Evolutionary conservation across 2,113 vertebrate species (phyloP).

Genomic region (Symphodus melops): DNA sequence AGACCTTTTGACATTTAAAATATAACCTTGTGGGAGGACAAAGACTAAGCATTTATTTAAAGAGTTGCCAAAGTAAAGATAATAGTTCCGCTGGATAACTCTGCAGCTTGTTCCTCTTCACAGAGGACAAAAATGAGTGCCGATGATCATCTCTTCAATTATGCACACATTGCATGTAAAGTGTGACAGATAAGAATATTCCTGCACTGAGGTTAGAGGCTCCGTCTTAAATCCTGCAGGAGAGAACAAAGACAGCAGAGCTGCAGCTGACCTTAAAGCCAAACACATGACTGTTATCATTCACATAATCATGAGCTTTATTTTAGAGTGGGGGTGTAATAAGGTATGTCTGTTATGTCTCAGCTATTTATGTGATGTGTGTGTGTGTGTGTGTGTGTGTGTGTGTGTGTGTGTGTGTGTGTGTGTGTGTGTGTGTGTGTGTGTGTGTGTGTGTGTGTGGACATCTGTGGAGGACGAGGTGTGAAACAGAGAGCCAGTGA

Average conservation of each 20-base stretch:
- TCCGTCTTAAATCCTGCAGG: slow-evolving; percentile 16
- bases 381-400: background rate
- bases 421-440: background rate
- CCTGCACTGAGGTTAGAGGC: slow-evolving; percentile 29
- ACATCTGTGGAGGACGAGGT: slow-evolving; percentile 2
- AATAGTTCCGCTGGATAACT: slow-evolving; percentile 15
- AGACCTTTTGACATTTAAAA: slow-evolving; percentile 61
- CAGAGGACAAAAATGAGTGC: slow-evolving; percentile 37
- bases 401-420: background rate
- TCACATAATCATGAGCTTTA: background rate
- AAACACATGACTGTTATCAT: background rate
- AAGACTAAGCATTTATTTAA: slow-evolving; percentile 56
- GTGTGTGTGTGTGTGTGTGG: background rate
- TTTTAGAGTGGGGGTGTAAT: background rate
- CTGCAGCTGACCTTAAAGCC: background rate
- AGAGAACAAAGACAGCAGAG: background rate
- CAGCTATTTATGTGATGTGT: background rate
- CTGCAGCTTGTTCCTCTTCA: slow-evolving; percentile 31
- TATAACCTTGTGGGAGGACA: slow-evolving; percentile 59
- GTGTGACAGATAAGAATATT: slow-evolving; percentile 32
- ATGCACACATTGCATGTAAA: slow-evolving; percentile 53
- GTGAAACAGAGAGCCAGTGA: slow-evolving; percentile 22
- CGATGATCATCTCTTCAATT: slow-evolving; percentile 65
- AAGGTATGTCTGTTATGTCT: background rate
- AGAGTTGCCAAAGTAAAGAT: slow-evolving; percentile 27